Evolutionary conservation across 2,113 vertebrate species (phyloP), one percentile per base, ranked within the genome.

Genomic region (Oncorhynchus kisutch): DNA sequence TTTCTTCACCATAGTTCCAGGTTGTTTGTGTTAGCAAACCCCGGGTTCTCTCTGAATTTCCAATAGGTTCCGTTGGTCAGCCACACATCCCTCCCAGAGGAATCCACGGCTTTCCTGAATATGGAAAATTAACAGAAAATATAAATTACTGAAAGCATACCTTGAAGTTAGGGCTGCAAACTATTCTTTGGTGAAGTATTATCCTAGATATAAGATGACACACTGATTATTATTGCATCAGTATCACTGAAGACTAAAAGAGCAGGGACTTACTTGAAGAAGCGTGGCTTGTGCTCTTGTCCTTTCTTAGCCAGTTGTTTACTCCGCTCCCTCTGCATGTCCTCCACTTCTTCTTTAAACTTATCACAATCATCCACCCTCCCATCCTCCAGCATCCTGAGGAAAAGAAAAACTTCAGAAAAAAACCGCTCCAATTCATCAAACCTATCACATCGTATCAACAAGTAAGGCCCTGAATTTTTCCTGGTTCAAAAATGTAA

Each of bases 331-430:
- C 97, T 88, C 85, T 98, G 97, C 2, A 95, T 92, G 89, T 96
- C 94, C 87, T 98, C 97, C 1, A 98, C 94, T 68, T 95, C 82
- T 98, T 98, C 83, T 91, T 94, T 12, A 94, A 93, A 82, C 97
- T 96, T 0, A 95, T 94, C 0, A 54, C 51, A 54, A 5, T 96
- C 96, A 0, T 92, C 84, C 29, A 95, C 87, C 27, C 96, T 95
- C 0, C 96, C 97, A 54, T 96, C 93, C 85, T 98, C 97, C 83
- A 98, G 87, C 71, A 96, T 95, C 89, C 97, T 98, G 78, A 54
- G 62, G 80, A 8, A 45, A 0, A 45, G 8, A 12, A 45, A 45
- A 39, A 39, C 7, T 7, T 39, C 34, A 45, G 11, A 45, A 11
- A 2, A 39, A 4, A 45, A 9, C 2, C 9, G 39, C 39, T 45